These are phyloP conservation scores for Drosophila bifasciata DNA, from an alignment of 1,140 invertebrate genomes.

Conservation along the genomic window DNA sequence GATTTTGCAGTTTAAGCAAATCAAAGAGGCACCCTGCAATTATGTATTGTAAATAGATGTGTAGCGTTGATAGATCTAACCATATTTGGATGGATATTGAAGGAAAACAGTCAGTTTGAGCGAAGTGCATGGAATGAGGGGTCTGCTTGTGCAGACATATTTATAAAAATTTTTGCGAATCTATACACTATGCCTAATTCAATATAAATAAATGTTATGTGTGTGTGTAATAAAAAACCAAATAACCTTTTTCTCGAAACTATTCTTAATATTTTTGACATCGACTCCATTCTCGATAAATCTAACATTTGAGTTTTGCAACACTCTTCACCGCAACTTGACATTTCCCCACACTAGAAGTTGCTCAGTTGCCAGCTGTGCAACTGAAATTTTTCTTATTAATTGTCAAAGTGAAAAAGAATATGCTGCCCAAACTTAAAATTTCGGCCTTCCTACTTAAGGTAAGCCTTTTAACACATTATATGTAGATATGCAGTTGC, in stretches of 20 bases:
- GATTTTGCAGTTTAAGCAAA: slow-evolving; percentile 59
- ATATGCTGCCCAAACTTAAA: slow-evolving; percentile 84
- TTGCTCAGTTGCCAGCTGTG: slow-evolving; percentile 66
- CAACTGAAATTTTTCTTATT: slow-evolving; percentile 37
- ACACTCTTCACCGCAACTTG: too few relatives aligned
- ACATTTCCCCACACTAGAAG: too few relatives aligned
- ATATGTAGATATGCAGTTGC: too few relatives aligned
- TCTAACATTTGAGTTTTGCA: too few relatives aligned
- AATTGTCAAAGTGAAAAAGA: slow-evolving; percentile 15
- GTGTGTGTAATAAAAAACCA: slow-evolving; percentile 54
- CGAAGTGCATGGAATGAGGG: slow-evolving; percentile 16
- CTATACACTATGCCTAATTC: slow-evolving; percentile 70
- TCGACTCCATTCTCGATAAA: too few relatives aligned
- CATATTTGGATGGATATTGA: slow-evolving; percentile 24
- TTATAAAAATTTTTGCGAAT: slow-evolving; percentile 68
- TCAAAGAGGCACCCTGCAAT: slow-evolving; percentile 61
- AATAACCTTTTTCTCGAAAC: not conserved
- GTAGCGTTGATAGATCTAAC: slow-evolving; percentile 70
- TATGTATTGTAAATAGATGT: slow-evolving; percentile 76
- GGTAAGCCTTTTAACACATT: slow-evolving; percentile 57
- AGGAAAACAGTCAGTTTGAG: slow-evolving; percentile 26
- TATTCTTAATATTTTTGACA: too few relatives aligned
- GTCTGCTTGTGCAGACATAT: slow-evolving; percentile 6
- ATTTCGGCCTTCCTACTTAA: slow-evolving; percentile 84
- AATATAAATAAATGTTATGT: slow-evolving; percentile 81